Evolutionary conservation across 2,113 vertebrate species (phyloP).

Genomic region (Calyptommatus sinebrachiatus): DNA sequence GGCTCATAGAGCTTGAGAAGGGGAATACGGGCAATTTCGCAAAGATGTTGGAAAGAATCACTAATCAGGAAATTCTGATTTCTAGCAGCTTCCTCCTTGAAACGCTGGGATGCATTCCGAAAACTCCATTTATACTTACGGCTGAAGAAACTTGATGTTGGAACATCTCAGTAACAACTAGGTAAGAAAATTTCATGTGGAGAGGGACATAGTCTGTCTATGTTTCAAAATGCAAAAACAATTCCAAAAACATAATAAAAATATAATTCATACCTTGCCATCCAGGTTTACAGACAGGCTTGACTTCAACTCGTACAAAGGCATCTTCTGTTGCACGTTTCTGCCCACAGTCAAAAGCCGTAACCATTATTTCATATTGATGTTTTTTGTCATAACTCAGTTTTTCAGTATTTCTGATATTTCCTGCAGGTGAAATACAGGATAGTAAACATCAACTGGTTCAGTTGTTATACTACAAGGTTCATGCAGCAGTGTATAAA

Average conservation of each 20-base stretch:
- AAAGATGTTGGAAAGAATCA: too few species aligned
- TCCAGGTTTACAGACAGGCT: slow-evolving; percentile 94
- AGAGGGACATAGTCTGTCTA: neutral
- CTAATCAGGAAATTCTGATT: too few species aligned
- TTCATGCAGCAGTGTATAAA: neutral
- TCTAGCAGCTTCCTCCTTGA: too few species aligned
- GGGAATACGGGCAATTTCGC: too few species aligned
- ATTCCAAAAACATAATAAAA: neutral
- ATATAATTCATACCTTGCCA: slow-evolving; percentile 88
- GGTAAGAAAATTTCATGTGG: neutral
- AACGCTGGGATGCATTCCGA: too few species aligned
- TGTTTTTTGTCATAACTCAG: slow-evolving; percentile 87
- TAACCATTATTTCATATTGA: slow-evolving; percentile 91
- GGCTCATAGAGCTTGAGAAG: too few species aligned
- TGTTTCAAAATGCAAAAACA: neutral
- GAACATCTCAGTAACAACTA: too few species aligned
- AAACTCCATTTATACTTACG: too few species aligned
- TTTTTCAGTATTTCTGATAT: slow-evolving; percentile 95
- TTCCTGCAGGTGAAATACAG: slow-evolving; percentile 74
- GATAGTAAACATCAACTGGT: slow-evolving; percentile 8
- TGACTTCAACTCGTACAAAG: slow-evolving; percentile 86
- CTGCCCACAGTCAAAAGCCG: slow-evolving; percentile 94
- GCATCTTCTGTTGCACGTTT: slow-evolving; percentile 84
- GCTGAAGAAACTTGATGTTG: too few species aligned
- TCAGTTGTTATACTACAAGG: neutral